Evolutionary conservation across 1,140 invertebrate species (phyloP).

Genomic region (Anoplophora glabripennis): DNA sequence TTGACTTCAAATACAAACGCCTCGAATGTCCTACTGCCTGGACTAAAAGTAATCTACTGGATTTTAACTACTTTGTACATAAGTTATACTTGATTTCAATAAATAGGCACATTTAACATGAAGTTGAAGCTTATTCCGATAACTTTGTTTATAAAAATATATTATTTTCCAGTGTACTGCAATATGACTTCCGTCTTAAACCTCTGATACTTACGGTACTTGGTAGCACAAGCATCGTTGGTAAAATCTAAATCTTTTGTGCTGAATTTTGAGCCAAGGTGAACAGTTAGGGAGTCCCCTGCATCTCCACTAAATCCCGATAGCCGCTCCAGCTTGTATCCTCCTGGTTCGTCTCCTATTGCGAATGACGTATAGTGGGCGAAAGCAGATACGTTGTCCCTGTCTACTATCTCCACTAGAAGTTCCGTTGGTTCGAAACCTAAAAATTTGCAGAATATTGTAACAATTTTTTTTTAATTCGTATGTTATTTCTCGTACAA

Average conservation of each 20-base stretch:
- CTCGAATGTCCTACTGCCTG: no score
- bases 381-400: slow-evolving; percentile 52
- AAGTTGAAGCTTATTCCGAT: no score
- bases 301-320: slow-evolving; percentile 61
- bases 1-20: no score
- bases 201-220: slow-evolving; percentile 47
- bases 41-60: no score
- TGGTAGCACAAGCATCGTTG: slow-evolving; percentile 65
- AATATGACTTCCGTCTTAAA: no score
- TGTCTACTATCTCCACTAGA: slow-evolving; percentile 66
- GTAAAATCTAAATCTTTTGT: slow-evolving; percentile 72
- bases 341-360: slow-evolving; percentile 60
- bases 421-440: slow-evolving; percentile 27
- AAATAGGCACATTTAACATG: no score
- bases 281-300: slow-evolving; percentile 68
- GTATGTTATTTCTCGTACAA: no score
- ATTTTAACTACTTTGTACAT: no score
- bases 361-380: slow-evolving; percentile 66
- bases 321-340: slow-evolving; percentile 62
- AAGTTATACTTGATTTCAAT: no score
- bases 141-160: no score
- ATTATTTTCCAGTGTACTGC: not conserved
- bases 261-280: slow-evolving; percentile 70
- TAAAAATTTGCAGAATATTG: not conserved
- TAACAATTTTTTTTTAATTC: no score